These are phyloP conservation scores for Homarus americanus DNA, from an alignment of 1,140 invertebrate genomes.

Conservation along the genomic window DNA sequence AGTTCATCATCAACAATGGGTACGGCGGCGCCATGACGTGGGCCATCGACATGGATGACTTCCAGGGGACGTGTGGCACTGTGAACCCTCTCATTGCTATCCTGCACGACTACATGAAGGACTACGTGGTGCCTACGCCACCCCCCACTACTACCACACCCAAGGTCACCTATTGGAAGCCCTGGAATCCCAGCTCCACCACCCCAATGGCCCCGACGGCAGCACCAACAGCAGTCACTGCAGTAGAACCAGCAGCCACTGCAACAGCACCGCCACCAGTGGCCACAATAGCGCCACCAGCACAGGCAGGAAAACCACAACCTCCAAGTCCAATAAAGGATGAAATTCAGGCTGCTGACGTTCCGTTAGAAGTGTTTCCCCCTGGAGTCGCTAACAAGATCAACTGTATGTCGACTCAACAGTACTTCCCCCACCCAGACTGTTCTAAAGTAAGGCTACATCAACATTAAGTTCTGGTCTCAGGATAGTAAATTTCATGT, in stretches of 20 bases:
- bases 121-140: conserved; percentile 67
- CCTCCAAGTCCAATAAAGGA: background rate
- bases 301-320: no score
- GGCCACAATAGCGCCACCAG: background rate
- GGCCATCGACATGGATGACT: conserved; percentile 98
- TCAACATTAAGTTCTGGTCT: no score
- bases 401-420: conserved; percentile 41
- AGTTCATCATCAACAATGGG: conserved; percentile 90
- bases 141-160: conserved; percentile 57
- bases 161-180: conserved; percentile 47
- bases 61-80: conserved; percentile 88
- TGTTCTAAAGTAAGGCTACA: conserved; percentile 58
- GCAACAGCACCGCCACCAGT: no score
- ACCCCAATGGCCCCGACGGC: background rate
- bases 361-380: no score
- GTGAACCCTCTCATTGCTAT: conserved; percentile 81
- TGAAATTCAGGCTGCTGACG: background rate
- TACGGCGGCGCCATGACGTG: conserved; percentile 98
- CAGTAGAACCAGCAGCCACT: background rate
- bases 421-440: conserved; percentile 51
- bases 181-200: conserved; percentile 1
- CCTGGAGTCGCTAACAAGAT: background rate
- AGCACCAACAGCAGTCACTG: background rate
- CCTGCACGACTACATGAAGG: conserved; percentile 67
- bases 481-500: no score